Conservation (phyloP, 2,888 invertebrate genomes). For the Ophion costatus region DNA sequence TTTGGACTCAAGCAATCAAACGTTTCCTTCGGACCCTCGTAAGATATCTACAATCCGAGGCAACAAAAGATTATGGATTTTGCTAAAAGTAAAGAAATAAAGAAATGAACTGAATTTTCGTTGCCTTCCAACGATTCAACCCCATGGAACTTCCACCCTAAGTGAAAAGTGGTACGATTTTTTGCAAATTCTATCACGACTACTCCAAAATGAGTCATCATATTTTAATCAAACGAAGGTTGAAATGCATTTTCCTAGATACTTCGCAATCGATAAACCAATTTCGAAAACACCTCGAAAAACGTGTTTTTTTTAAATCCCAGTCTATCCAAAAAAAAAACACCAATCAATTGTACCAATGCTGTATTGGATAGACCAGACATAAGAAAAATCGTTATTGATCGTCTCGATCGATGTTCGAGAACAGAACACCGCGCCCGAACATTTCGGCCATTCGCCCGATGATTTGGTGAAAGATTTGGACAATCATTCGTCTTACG, state of each 20-base stretch:
- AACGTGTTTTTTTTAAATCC: background rate
- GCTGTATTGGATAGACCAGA: background rate
- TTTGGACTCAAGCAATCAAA: too few relatives aligned
- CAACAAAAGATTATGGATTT: background rate
- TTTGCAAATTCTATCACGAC: background rate
- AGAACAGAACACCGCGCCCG: conserved; percentile 56
- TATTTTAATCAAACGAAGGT: too few relatives aligned
- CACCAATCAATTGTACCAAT: too few relatives aligned
- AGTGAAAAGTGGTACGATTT: background rate
- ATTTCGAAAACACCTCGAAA: too few relatives aligned
- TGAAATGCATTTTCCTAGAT: too few relatives aligned
- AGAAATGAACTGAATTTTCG: background rate
- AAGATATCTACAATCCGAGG: background rate
- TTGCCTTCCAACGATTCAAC: background rate
- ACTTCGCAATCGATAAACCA: too few relatives aligned
- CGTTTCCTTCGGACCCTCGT: too few relatives aligned
- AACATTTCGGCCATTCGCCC: conserved; percentile 40
- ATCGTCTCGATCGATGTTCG: background rate
- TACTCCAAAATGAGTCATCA: background rate
- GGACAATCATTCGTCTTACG: conserved; percentile 54
- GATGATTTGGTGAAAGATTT: conserved; percentile 38
- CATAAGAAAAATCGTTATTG: background rate
- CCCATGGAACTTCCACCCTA: background rate
- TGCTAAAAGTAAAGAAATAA: background rate
- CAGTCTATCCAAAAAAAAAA: background rate